Evolutionary conservation across 2,888 invertebrate genomes (phyloP), one percentile per base, ranked within the genome.

Genomic region (Tanypteryx hageni): DNA sequence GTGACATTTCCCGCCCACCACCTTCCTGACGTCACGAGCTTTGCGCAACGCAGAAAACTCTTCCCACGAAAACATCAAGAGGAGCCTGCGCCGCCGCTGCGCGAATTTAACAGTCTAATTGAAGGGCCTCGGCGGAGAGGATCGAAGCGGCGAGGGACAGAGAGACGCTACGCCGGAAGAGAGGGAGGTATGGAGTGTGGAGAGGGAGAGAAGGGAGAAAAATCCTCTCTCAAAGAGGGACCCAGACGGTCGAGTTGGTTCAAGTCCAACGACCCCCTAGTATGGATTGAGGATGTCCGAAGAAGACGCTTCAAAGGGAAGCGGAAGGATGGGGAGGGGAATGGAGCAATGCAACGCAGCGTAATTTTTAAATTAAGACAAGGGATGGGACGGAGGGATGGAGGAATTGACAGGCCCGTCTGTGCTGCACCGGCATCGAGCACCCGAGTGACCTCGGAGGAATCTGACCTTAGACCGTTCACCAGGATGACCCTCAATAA

Each of bases 51-150:
- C 27, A n/a, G 76, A 76, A 76, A 76, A 76, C 2, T 22, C 76
- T 76, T 44, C 76, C 76, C 76, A 76, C 76, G 76, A 22, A 76
- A 76, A 76, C 76, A 13, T 44, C 44, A 44, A 44, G 44, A 44
- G 44, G 44, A 44, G 44, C 10, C 2, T 1, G n/a, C 44, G 10
- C 0, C 22, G 76, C n/a, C 76, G n/a, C 14, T 27, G 76, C n/a
- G 76, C 22, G 76, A 22, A 76, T 76, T 76, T 76, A 76, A 76
- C 76, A 76, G 76, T 76, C n/a, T 76, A 76, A 76, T 76, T 76
- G 86, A 59, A 83, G 31, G 59, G 31, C 57, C 27, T 59, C 18
- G 27, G 58, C 57, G 86, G 31, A 31, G 61, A 27, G 61, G 31
- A 31, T 76, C 76, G 59, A 27, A n/a, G 5, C 57, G 57, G 86